phyloP scores from a whole-genome alignment of 1,140 invertebrate genomes.

The Neotoxoptera formosana region DNA sequence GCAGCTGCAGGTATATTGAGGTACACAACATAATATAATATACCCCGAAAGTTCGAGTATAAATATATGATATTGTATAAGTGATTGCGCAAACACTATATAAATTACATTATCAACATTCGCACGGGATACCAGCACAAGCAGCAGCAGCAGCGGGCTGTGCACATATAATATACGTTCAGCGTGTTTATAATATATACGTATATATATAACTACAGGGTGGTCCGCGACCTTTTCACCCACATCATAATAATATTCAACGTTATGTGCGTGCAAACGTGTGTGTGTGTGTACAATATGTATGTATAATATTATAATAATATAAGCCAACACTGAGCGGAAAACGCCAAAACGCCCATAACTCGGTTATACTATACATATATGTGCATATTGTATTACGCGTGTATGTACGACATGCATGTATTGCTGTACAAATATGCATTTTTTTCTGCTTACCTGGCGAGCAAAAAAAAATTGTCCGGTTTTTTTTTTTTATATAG shows the following conservation, averaged over 20 bases:
- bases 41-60: neutral
- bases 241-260: neutral
- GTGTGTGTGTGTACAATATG: neutral
- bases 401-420: too few species aligned
- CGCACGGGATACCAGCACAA: neutral
- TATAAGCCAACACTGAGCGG: constrained; percentile 17
- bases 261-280: neutral
- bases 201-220: neutral
- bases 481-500: neutral
- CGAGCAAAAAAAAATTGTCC: constrained; percentile 6
- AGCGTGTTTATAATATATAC: neutral
- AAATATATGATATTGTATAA: neutral
- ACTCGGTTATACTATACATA: neutral
- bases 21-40: neutral
- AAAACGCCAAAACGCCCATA: neutral
- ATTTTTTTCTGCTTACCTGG: neutral
- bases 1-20: neutral
- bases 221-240: neutral
- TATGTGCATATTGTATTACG: neutral
- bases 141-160: too few species aligned
- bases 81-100: constrained; percentile 8
- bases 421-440: neutral
- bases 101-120: constrained; percentile 19
- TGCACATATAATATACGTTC: too few species aligned
- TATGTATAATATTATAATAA: neutral